phyloP scores from a whole-genome alignment of 2,797 vertebrate species.

The Catharus ustulatus region DNA sequence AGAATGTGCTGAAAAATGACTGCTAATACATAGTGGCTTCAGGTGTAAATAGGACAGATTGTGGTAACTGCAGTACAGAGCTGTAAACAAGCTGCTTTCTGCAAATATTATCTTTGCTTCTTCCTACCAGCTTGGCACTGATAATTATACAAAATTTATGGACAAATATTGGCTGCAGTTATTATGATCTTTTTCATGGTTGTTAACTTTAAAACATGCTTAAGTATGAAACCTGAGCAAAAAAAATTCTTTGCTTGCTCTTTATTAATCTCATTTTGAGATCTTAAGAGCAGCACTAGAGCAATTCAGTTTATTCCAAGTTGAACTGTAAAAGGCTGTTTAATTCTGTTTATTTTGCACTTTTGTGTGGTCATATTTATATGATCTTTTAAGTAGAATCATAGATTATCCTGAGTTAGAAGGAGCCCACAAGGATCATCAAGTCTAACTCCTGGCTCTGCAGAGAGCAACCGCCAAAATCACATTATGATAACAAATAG shows the following conservation, averaged over 20 bases:
- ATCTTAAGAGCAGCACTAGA: not conserved
- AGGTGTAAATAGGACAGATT: conserved; percentile 40
- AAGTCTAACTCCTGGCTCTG: not conserved
- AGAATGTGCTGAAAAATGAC: not conserved
- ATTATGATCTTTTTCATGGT: not conserved
- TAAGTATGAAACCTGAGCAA: not conserved
- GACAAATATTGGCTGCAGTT: conserved; percentile 24
- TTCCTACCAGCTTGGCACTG: conserved; percentile 13
- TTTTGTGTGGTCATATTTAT: not conserved
- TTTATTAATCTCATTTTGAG: not conserved
- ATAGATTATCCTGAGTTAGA: not conserved
- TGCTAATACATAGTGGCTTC: not conserved
- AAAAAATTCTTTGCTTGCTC: not conserved
- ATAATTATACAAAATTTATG: not conserved
- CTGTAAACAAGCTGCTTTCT: conserved; percentile 39
- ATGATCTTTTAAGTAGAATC: not conserved
- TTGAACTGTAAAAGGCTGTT: not conserved
- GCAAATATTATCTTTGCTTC: not conserved
- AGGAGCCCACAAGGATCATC: not conserved
- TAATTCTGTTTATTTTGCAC: not conserved
- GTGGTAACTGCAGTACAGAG: not conserved
- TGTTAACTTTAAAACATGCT: not conserved
- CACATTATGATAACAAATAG: not conserved
- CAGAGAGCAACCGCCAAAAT: not conserved
- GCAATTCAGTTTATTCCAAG: not conserved